These are phyloP conservation scores for Choloepus hoffmanni DNA, from an alignment of 2,113 vertebrate genomes.

Conservation along the genomic window DNA sequence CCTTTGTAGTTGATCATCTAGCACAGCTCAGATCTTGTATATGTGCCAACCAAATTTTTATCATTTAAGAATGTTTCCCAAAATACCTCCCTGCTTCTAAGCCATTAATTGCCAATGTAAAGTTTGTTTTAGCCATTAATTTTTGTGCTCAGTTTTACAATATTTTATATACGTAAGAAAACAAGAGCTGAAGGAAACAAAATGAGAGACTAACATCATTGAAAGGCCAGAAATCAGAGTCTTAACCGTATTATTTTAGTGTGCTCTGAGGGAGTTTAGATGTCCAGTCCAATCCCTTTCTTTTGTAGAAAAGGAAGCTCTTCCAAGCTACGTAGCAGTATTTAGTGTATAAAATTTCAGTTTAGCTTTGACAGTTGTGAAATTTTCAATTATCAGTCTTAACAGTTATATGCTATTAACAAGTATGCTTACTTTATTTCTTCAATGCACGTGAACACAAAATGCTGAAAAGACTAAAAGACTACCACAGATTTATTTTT, in stretches of 20 bases:
- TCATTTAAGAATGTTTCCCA: slow-evolving; percentile 36
- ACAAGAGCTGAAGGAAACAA: background rate
- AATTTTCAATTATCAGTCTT: slow-evolving; percentile 64
- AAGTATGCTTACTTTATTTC: slow-evolving; percentile 51
- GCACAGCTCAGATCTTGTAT: background rate
- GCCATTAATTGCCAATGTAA: slow-evolving; percentile 7
- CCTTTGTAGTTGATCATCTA: background rate
- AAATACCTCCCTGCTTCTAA: slow-evolving; percentile 27
- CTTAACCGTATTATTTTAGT: background rate
- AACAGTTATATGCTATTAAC: slow-evolving; percentile 43
- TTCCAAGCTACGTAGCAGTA: slow-evolving; percentile 27
- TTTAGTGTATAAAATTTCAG: slow-evolving; percentile 49
- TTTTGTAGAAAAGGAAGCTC: slow-evolving; percentile 37
- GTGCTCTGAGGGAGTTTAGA: background rate
- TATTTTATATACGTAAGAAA: background rate
- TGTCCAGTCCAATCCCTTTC: background rate
- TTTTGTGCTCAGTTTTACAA: slow-evolving; percentile 15
- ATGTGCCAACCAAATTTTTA: slow-evolving; percentile 34
- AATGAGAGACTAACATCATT: background rate
- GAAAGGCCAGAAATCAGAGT: background rate
- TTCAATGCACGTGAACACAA: slow-evolving; percentile 68
- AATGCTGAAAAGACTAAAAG: slow-evolving; percentile 32
- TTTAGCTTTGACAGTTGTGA: slow-evolving; percentile 39
- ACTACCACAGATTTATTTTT: background rate
- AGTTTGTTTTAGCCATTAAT: slow-evolving; percentile 30